These are phyloP conservation scores for Ischnus inquisitorius DNA, from an alignment of 2,888 invertebrate genomes.

Conservation along the genomic window DNA sequence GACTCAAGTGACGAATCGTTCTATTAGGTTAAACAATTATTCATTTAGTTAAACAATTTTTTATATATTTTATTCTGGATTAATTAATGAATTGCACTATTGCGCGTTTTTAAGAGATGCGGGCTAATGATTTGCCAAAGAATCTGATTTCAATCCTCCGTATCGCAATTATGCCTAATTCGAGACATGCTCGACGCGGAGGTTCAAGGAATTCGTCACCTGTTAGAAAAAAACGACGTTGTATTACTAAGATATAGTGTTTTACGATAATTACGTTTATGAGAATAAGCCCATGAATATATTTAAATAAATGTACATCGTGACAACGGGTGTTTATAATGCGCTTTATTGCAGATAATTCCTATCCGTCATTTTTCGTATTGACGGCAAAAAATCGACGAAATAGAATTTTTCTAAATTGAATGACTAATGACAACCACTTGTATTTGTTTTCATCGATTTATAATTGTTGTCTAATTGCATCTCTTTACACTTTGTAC, in stretches of 20 bases:
- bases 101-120: neutral
- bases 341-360: too few species aligned
- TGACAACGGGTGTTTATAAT: too few species aligned
- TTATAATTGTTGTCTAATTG: too few species aligned
- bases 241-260: neutral
- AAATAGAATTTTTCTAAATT: too few species aligned
- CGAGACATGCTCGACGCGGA: neutral
- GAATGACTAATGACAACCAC: too few species aligned
- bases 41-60: neutral
- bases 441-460: too few species aligned
- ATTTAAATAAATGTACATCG: neutral
- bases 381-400: too few species aligned
- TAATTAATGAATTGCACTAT: slow-evolving; percentile 2
- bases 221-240: neutral
- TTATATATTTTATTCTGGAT: neutral
- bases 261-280: neutral
- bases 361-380: too few species aligned
- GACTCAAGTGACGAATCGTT: neutral
- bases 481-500: too few species aligned
- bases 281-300: neutral
- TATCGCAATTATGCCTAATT: neutral
- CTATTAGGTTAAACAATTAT: neutral
- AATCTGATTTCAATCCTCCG: slow-evolving; percentile 15
- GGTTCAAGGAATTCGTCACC: neutral
- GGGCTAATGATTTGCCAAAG: neutral